Percentiles rank a stretch among this genome's conserved stretches.
Evolutionary conservation across 2,888 invertebrate genomes (phyloP).

Genomic region (Trissolcus brochymenae): DNA sequence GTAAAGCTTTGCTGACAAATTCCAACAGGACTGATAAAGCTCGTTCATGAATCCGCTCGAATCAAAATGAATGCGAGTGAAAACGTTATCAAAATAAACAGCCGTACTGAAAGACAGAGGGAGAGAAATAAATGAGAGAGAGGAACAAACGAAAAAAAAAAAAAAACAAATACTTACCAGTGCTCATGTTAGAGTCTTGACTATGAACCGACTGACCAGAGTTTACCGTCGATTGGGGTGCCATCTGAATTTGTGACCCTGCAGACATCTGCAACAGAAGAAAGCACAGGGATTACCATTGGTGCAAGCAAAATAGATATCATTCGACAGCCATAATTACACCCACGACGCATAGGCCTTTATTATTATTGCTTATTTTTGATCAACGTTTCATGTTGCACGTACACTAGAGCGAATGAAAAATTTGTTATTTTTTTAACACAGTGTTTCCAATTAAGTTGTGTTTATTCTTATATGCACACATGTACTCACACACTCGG

Average conservation of each 20-base stretch:
- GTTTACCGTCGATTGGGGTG: conserved; percentile 94
- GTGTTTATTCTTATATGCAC: background rate
- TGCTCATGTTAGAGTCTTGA: conserved; percentile 99
- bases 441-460: background rate
- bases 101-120: background rate
- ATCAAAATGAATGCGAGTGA: background rate
- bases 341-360: conserved; percentile 19
- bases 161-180: conserved; percentile 81
- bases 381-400: no score
- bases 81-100: background rate
- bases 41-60: background rate
- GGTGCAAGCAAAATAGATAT: conserved; percentile 17
- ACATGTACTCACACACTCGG: background rate
- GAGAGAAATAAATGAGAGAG: background rate
- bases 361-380: conserved; percentile 1
- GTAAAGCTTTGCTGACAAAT: background rate
- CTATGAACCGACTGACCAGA: conserved; percentile 90
- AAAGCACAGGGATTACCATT: conserved; percentile 51
- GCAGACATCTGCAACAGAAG: conserved; percentile 90
- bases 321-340: conserved; percentile 34
- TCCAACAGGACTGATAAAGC: background rate
- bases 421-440: no score
- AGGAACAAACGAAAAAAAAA: background rate
- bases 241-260: conserved; percentile 98
- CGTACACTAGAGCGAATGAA: no score